Percentiles rank a stretch among this genome's conserved stretches.
Conservation (phyloP, 2,113 vertebrate genomes). For the Hemiprocne comata region DNA sequence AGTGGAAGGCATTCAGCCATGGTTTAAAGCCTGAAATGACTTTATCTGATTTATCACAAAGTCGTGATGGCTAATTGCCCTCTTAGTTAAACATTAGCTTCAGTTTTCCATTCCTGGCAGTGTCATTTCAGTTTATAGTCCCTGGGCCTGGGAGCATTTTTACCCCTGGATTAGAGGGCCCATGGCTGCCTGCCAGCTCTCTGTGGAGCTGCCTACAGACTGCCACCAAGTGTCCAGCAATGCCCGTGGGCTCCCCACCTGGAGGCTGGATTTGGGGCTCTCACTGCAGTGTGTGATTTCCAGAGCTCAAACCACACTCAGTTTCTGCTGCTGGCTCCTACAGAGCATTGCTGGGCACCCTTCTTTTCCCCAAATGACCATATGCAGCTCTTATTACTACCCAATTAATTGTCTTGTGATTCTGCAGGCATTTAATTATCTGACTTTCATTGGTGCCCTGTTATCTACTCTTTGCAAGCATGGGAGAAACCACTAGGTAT, state of each 20-base stretch:
- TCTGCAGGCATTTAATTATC: background rate
- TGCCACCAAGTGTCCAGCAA: background rate
- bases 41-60: background rate
- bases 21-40: background rate
- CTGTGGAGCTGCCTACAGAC: background rate
- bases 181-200: fast-evolving
- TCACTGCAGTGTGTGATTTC: background rate
- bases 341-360: background rate
- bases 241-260: background rate
- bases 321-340: background rate
- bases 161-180: background rate
- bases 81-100: background rate
- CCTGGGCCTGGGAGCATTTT: background rate
- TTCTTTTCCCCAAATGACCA: background rate
- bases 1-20: background rate
- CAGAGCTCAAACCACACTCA: background rate
- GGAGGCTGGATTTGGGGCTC: background rate
- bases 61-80: background rate
- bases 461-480: background rate
- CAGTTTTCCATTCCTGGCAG: background rate
- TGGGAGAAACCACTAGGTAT: background rate
- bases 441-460: background rate
- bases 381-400: background rate
- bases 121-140: background rate
- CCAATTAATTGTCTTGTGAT: background rate